A percentile compares a stretch with the other conserved stretches of the same genome.
These are phyloP conservation scores for Pangasius krempfi DNA, from an alignment of 2,797 vertebrate species.

Conservation along the genomic window DNA sequence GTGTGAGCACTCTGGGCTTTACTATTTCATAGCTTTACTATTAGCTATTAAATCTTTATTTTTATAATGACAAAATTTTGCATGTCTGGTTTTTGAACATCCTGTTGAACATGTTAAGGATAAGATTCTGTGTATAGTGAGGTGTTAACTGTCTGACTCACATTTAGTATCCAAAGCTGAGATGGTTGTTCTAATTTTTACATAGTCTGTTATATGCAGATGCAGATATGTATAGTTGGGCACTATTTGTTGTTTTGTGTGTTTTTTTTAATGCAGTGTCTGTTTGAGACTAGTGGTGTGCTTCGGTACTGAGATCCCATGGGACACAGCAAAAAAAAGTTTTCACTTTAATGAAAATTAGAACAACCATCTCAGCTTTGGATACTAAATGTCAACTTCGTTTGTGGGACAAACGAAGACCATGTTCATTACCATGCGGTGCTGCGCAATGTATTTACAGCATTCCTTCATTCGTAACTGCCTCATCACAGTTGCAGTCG, in stretches of 20 bases:
- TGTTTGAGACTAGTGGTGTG: background rate
- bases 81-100: background rate
- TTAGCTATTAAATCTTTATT: background rate
- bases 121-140: background rate
- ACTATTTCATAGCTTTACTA: background rate
- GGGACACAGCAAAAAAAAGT: background rate
- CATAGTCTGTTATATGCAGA: background rate
- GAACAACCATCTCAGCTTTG: no score
- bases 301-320: background rate
- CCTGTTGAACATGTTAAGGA: background rate
- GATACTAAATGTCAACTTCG: no score
- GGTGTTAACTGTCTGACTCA: background rate
- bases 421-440: background rate
- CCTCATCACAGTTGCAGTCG: no score
- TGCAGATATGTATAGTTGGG: background rate
- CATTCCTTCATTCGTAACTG: background rate
- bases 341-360: no score
- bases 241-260: background rate
- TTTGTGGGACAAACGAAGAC: background rate
- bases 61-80: background rate
- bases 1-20: background rate
- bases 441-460: background rate
- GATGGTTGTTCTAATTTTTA: background rate
- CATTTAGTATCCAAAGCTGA: background rate
- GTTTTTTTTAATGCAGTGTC: background rate